Conservation (phyloP, 2,888 invertebrate genomes). For the Acanthoscelides obtectus region DNA sequence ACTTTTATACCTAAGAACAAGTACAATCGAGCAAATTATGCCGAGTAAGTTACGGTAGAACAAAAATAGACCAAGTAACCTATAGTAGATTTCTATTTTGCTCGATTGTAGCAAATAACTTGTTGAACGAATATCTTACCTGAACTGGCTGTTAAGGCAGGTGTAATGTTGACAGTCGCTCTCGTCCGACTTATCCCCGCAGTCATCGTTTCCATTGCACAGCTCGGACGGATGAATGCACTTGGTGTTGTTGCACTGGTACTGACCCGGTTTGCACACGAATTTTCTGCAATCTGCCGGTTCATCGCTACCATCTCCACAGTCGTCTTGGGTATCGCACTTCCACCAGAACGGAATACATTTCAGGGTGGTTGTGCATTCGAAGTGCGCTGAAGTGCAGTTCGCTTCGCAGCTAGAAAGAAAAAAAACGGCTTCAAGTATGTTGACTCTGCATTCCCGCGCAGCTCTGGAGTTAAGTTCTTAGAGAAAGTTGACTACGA, state of each 20-base stretch:
- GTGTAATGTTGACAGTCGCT: slow-evolving; percentile 70
- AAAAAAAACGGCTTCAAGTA: no score
- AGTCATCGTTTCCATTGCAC: slow-evolving; percentile 75
- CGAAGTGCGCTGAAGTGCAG: slow-evolving; percentile 78
- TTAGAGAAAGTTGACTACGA: no score
- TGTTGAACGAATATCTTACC: slow-evolving; percentile 31
- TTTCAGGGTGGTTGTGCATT: slow-evolving; percentile 73
- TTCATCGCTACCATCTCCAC: slow-evolving; percentile 84
- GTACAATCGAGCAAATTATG: no score
- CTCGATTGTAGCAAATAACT: no score
- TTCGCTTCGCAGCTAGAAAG: slow-evolving; percentile 62
- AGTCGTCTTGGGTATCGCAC: slow-evolving; percentile 76
- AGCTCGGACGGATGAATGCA: slow-evolving; percentile 76
- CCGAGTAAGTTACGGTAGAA: no score
- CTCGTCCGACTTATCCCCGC: slow-evolving; percentile 76
- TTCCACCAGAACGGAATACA: slow-evolving; percentile 88
- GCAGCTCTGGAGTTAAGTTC: no score
- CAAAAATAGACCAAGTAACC: no score
- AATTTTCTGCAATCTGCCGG: slow-evolving; percentile 68
- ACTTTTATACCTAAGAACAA: no score
- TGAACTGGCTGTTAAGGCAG: slow-evolving; percentile 65
- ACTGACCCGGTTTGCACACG: slow-evolving; percentile 77
- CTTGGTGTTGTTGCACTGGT: slow-evolving; percentile 71
- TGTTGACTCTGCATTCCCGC: no score
- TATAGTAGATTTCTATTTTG: no score